These are phyloP conservation scores for Spea bombifrons DNA, from an alignment of 2,113 vertebrate genomes.

Conservation along the genomic window DNA sequence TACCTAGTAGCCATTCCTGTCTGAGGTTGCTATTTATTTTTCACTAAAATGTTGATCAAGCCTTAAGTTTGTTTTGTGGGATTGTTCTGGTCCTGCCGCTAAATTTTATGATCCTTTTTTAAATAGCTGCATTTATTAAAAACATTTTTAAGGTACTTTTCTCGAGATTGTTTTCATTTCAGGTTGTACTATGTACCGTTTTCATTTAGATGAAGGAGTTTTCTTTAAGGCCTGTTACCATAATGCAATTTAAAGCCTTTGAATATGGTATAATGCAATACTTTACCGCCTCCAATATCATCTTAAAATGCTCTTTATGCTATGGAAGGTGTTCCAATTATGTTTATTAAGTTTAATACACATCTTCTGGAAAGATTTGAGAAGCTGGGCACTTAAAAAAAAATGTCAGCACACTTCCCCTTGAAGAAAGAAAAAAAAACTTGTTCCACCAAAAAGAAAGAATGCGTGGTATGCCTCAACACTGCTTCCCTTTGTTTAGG, in stretches of 20 bases:
- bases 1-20: too few relatives aligned
- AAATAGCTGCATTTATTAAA: not conserved
- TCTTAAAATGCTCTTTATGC: slow-evolving; percentile 8
- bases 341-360: slow-evolving; percentile 10
- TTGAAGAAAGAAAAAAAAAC: not conserved
- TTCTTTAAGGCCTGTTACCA: not conserved
- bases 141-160: not conserved
- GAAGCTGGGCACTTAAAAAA: slow-evolving; percentile 34
- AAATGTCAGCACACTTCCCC: slow-evolving; percentile 23
- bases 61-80: not conserved
- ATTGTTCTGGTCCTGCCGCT: not conserved
- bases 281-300: not conserved
- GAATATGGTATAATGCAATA: slow-evolving; percentile 4
- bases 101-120: not conserved
- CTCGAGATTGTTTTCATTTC: not conserved
- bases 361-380: slow-evolving; percentile 2
- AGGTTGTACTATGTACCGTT: slow-evolving; percentile 2
- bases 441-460: slow-evolving; percentile 30
- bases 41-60: not conserved
- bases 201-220: slow-evolving; percentile 15
- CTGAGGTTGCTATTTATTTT: not conserved
- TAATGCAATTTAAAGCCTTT: slow-evolving; percentile 24
- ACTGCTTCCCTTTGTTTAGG: slow-evolving; percentile 46
- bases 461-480: slow-evolving; percentile 41
- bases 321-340: not conserved